phyloP scores from a whole-genome alignment of 2,113 vertebrate species.

The Empidonax alnorum region DNA sequence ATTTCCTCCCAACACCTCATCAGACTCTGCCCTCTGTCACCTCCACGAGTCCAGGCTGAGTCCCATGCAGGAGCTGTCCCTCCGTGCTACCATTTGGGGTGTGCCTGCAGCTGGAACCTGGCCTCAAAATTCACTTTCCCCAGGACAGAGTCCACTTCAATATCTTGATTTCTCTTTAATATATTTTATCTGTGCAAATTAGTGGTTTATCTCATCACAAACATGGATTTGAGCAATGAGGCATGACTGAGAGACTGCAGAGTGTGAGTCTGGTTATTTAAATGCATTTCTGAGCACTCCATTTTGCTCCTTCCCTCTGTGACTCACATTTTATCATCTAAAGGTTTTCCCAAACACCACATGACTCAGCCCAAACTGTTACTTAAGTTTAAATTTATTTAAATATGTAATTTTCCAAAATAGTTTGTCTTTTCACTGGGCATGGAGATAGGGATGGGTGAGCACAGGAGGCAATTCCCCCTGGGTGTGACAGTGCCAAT shows the following conservation, averaged over 20 bases:
- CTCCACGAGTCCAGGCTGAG: background rate
- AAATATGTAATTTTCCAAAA: background rate
- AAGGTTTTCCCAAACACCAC: background rate
- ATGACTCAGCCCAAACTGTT: background rate
- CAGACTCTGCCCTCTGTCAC: background rate
- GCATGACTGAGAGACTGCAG: background rate
- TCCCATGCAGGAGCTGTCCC: background rate
- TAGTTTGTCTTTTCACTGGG: background rate
- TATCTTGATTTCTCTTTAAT: background rate
- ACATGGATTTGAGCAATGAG: background rate
- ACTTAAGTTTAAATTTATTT: background rate
- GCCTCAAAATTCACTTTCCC: background rate
- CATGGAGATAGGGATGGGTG: background rate
- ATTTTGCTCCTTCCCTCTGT: background rate
- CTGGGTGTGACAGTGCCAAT: rapidly evolving
- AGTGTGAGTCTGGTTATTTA: background rate
- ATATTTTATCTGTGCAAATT: background rate
- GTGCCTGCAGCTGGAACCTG: background rate
- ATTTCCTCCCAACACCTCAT: background rate
- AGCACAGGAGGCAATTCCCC: background rate
- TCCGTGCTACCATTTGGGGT: background rate
- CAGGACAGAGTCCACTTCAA: rapidly evolving
- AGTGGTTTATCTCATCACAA: background rate
- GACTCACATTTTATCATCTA: background rate
- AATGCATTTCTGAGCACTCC: background rate